Evolutionary conservation across 2,113 vertebrate species (phyloP), one percentile per base, ranked within the genome.

Genomic region (Murina feae): DNA sequence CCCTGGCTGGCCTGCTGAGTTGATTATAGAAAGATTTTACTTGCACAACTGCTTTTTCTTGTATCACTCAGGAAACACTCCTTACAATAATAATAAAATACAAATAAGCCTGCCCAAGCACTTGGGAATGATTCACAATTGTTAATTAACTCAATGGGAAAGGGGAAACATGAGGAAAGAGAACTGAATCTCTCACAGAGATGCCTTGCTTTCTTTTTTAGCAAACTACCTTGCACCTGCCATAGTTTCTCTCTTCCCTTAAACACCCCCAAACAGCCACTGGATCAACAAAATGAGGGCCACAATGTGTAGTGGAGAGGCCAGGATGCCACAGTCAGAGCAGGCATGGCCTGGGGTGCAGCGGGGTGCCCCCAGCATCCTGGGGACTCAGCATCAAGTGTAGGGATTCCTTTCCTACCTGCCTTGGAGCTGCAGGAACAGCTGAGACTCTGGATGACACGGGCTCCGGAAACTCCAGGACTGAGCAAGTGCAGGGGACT

Each of bases 1-100:
- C 17, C 71, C 20, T 9, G 16, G 30, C 49, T 23, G 21, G 72
- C 58, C 71, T 63, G 16, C 66, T 4, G 2, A 44, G 78, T 32
- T 44, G 23, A 55, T 71, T 79, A 79, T 51, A 75, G 79, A 69
- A 88, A 69, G 89, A 60, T 47, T 69, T 76, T 74, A 65, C 55
- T 69, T 60, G 35, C 75, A 68, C 65, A 65, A 75, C 20, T 28
- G 16, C 51, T 93, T 81, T 60, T 95, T 83, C 69, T 91, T n/a
- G 13, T 79, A 74, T 79, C 49, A 53, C 66, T 39, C n/a, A 39
- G 82, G 12, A 89, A 96, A 75, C 17, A 78, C 10, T 79, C n/a
- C 92, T 79, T 60, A 28, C 25, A 55, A 37, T 65, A 81, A 72
- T 55, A 80, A 75, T 53, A 84, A 81, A 74, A 86, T 30, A 74